Conservation (phyloP, 1,140 invertebrate genomes). For the Heterodera schachtii region DNA sequence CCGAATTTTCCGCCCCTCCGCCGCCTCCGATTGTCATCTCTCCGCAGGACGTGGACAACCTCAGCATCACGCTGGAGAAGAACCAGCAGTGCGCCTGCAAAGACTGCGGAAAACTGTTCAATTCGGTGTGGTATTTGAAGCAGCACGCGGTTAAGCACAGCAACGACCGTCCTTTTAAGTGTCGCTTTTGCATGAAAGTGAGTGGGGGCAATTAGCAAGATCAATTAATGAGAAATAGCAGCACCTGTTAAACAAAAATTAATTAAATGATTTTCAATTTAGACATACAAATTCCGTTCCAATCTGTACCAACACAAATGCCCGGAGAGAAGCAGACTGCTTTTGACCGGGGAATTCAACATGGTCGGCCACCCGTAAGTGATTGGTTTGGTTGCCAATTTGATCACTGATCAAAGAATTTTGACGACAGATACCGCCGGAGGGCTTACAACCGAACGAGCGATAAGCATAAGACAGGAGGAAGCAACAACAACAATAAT, state of each 20-base stretch:
- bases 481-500: constrained; percentile 2
- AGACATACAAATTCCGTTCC: constrained; percentile 65
- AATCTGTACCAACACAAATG: constrained; percentile 60
- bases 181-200: constrained; percentile 63
- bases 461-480: not conserved
- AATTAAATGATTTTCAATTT: constrained; percentile 11
- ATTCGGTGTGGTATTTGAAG: constrained; percentile 64
- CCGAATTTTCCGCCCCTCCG: constrained; percentile 19
- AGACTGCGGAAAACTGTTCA: constrained; percentile 62
- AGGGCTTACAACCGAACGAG: constrained; percentile 17
- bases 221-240: not conserved
- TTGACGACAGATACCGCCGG: constrained; percentile 18
- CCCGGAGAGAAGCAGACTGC: constrained; percentile 35
- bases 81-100: constrained; percentile 64
- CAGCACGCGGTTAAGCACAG: constrained; percentile 65
- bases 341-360: constrained; percentile 22
- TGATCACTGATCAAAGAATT: not conserved
- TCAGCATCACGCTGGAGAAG: constrained; percentile 59
- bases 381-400: not conserved
- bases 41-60: constrained; percentile 58
- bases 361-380: constrained; percentile 28
- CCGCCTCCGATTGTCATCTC: constrained; percentile 62
- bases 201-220: not conserved
- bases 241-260: not conserved
- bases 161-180: constrained; percentile 64